Evolutionary conservation across 1,140 invertebrate species (phyloP).

Genomic region (Lepidotrigona ventralis): DNA sequence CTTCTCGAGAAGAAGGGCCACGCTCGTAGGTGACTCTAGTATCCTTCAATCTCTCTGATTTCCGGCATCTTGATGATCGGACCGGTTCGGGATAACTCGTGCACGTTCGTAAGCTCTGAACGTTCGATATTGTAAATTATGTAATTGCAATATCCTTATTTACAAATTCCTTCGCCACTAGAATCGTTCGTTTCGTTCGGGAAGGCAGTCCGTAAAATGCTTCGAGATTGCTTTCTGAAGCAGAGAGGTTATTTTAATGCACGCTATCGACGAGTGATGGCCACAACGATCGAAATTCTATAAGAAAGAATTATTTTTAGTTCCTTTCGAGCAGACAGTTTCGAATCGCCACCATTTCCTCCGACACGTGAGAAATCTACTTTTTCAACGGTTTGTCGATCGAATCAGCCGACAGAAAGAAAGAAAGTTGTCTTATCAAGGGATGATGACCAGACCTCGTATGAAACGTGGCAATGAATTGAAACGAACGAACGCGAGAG

Average conservation of each 20-base stretch:
- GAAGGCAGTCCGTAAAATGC: too few relatives aligned
- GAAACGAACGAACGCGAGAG: neutral
- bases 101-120: slow-evolving; percentile 37
- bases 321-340: too few relatives aligned
- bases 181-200: too few relatives aligned
- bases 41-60: slow-evolving; percentile 53
- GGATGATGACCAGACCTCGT: neutral
- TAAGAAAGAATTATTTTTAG: too few relatives aligned
- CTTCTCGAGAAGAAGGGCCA: neutral
- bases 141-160: slow-evolving; percentile 20
- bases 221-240: too few relatives aligned
- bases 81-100: slow-evolving; percentile 54
- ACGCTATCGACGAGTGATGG: too few relatives aligned
- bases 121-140: slow-evolving; percentile 20
- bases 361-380: too few relatives aligned
- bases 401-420: too few relatives aligned
- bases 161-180: neutral
- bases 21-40: slow-evolving; percentile 5
- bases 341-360: too few relatives aligned
- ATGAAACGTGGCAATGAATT: neutral
- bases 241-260: too few relatives aligned
- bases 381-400: too few relatives aligned
- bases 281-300: too few relatives aligned
- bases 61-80: slow-evolving; percentile 52
- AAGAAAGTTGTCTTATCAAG: neutral